Base-by-base conservation (phyloP, 2,888 invertebrate species). In the Orthosia incerta region DNA sequence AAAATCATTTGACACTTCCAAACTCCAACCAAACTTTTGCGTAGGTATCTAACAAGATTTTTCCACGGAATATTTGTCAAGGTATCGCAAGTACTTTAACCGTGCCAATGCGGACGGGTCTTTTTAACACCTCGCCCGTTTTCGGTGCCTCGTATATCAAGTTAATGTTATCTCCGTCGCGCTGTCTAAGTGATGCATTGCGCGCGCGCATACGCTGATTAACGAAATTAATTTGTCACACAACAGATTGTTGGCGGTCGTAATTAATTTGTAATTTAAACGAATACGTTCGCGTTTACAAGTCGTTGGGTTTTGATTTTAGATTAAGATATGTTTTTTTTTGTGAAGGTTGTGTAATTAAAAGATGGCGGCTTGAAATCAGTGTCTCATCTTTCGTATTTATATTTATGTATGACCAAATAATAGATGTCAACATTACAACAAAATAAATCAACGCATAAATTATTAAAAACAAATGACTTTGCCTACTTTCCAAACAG, bases 151-250 rank as follows among this genome's bases (percentile, higher is more conserved):
- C 93, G 91, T 95, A 95, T 94, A 95, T 95, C 95, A 96, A 92
- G 89, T 90, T 93, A 93, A 93, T 93, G 94, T 94, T 95, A 95
- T 95, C 95, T 91, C 88, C 84, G 88, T 84, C 89, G 83, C 90
- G 91, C 95, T 94, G 95, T 95, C 96, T 68, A 45, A 83, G 88
- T 95, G 96, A 96, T 95, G 90, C 93, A 96, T 95, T 91, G 96
- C 94, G 91, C 88, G 84, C 87, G 93, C 91, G 92, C 91, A 88
- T 87, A 86, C 85, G 88, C 93, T 94, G 95, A 95, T 96, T 95
- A 95, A 95, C 93, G 87, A 94, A 95, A 95, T 95, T 95, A 95
- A 95, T 96, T 95, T 95, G 95, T 95, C 93, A 93, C 91, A 88
- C 82, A 87, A 87, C 87, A 89, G 85, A 89, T 89, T 88, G 85